Evolutionary conservation across 1,140 invertebrate genomes (phyloP), one percentile per base, ranked within the genome.

Genomic region (Conus betulinus): DNA sequence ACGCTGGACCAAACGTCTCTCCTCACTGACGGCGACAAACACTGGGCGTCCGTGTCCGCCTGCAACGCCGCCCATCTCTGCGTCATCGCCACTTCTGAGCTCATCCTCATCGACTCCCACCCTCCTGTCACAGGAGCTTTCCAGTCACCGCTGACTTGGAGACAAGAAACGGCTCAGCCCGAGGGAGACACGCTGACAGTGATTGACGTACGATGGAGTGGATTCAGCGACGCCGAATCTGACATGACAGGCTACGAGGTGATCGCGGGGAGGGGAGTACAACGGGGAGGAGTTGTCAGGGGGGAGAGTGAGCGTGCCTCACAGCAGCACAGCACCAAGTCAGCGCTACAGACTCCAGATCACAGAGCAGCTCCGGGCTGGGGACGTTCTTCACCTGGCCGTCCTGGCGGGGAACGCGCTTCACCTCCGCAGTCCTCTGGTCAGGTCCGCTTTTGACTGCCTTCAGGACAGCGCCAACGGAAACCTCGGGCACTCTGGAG

Each of bases 41-140:
- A 93, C 79, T 87, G 81, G 78, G 87, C 88, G 10, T 27, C 63
- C 17, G 90, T 93, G 27, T 91, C 91, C 1, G 90, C 90, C 10
- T 93, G 93, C 84, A 93, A 93, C 76, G 88, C 87, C n/a, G 93
- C 92, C 7, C 89, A 82, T 27, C 87, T 93, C 15, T 93, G 93
- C 88, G 60, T 88, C 8, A 79, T 87, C 52, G 78, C 82, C 52
- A n/a, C 78, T 17, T n/a, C 87, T 60, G 82, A 88, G 15, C 25
- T 55, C 20, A n/a, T 92, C 17, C 25, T 90, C 17, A 87, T 93
- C n/a, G 93, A 93, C 83, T 88, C 85, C 51, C 90, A 90, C 3
- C 89, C 25, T 92, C 93, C n/a, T 60, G 88, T 90, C 51, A 63
- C 89, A 20, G 92, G 17, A 23, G 88, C 89, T 20, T 90, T 93